phyloP scores from a whole-genome alignment of 2,888 invertebrate genomes.

The Sminthurides aquaticus region DNA sequence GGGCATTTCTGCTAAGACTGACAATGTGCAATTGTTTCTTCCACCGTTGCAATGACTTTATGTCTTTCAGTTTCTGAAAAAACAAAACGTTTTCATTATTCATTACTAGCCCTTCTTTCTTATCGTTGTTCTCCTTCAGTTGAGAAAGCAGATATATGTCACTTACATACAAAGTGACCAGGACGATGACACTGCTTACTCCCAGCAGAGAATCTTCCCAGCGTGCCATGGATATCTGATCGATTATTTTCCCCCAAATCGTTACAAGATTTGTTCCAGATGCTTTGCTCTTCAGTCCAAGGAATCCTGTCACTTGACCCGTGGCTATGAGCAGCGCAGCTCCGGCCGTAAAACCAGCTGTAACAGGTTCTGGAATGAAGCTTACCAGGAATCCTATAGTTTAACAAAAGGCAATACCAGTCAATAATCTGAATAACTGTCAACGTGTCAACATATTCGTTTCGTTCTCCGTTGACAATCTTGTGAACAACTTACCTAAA shows the following conservation, averaged over 20 bases:
- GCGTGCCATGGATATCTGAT: constrained; percentile 26
- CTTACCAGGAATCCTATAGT: constrained; percentile 69
- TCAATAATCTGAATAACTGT: neutral
- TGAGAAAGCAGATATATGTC: neutral
- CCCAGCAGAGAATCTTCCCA: constrained; percentile 31
- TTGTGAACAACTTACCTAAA: constrained; percentile 36
- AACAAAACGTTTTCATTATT: no score
- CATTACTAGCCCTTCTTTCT: no score
- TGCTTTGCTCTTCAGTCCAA: constrained; percentile 50
- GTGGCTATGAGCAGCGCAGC: constrained; percentile 76
- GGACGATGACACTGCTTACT: constrained; percentile 62
- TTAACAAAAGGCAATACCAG: neutral
- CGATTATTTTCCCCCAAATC: constrained; percentile 34
- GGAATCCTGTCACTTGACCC: constrained; percentile 66
- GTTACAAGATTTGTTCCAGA: constrained; percentile 35
- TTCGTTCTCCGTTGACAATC: no score
- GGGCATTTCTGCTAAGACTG: constrained; percentile 69
- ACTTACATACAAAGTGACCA: constrained; percentile 52
- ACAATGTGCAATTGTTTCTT: constrained; percentile 63
- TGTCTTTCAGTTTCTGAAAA: constrained; percentile 58
- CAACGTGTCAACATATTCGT: no score
- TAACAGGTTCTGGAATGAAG: constrained; percentile 77
- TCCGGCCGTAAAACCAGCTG: constrained; percentile 75
- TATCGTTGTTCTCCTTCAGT: no score
- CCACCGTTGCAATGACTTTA: constrained; percentile 49